phyloP scores from a whole-genome alignment of 2,888 invertebrate genomes.

The Oxytorus armatus region DNA sequence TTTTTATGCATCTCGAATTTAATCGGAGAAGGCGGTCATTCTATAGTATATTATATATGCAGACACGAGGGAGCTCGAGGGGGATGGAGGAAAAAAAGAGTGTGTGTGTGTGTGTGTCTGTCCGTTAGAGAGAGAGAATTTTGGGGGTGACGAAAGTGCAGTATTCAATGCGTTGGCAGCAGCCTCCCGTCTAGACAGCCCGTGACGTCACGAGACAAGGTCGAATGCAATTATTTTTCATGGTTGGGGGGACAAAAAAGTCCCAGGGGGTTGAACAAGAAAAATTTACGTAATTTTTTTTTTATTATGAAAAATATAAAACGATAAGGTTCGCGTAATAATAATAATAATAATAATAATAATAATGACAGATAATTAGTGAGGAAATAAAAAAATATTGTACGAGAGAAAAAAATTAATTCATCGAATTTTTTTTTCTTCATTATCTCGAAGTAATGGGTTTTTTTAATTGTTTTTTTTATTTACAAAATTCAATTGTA shows the following conservation, averaged over 20 bases:
- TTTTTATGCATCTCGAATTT: too few relatives aligned
- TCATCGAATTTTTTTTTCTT: too few relatives aligned
- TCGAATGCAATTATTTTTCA: constrained; percentile 75
- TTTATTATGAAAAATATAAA: neutral
- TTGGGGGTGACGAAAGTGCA: constrained; percentile 32
- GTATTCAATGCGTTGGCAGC: constrained; percentile 56
- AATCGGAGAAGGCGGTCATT: too few relatives aligned
- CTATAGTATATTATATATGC: too few relatives aligned
- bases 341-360: too few relatives aligned
- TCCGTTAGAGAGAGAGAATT: constrained; percentile 32
- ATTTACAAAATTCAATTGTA: too few relatives aligned
- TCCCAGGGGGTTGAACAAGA: neutral
- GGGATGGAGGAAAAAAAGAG: neutral
- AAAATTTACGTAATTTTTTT: too few relatives aligned
- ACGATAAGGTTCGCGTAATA: too few relatives aligned
- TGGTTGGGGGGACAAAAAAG: neutral
- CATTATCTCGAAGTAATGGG: too few relatives aligned
- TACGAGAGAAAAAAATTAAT: too few relatives aligned
- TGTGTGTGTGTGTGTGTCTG: neutral
- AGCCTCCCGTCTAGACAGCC: constrained; percentile 78
- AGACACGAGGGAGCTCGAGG: too few relatives aligned
- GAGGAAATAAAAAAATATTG: neutral
- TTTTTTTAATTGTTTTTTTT: constrained; percentile 15
- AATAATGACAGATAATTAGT: too few relatives aligned
- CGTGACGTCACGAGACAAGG: constrained; percentile 81